These are phyloP conservation scores for Agriopis aurantiaria DNA, from an alignment of 2,888 invertebrate species.

Conservation along the genomic window DNA sequence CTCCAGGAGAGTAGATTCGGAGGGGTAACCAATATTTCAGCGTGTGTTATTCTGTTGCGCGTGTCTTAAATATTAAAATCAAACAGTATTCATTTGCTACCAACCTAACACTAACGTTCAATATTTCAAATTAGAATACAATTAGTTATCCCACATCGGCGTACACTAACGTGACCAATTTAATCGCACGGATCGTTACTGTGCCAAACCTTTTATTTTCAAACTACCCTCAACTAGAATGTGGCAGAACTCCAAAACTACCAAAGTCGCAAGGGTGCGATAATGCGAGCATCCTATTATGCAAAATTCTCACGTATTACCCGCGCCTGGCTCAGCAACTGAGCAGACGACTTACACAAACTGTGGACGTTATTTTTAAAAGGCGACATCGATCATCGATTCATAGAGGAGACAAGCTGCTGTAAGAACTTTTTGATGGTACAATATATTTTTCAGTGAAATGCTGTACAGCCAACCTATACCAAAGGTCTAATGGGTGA, in stretches of 20 bases:
- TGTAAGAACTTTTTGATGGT: background rate
- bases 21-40: too few species aligned
- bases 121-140: too few species aligned
- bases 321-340: slow-evolving; percentile 39
- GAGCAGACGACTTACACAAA: slow-evolving; percentile 51
- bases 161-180: slow-evolving; percentile 14
- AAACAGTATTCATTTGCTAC: too few species aligned
- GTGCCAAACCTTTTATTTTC: slow-evolving; percentile 54
- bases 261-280: slow-evolving; percentile 57
- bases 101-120: too few species aligned
- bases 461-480: too few species aligned
- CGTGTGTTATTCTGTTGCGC: too few species aligned
- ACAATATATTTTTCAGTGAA: too few species aligned
- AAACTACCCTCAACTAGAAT: slow-evolving; percentile 45
- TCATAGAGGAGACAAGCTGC: background rate
- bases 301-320: slow-evolving; percentile 66
- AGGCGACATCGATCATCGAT: background rate
- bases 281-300: slow-evolving; percentile 61
- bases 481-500: too few species aligned
- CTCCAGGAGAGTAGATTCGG: too few species aligned
- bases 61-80: too few species aligned
- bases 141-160: too few species aligned
- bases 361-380: slow-evolving; percentile 55
- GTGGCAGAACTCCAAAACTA: slow-evolving; percentile 65
- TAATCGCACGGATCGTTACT: slow-evolving; percentile 49